These are phyloP conservation scores for Mizuhopecten yessoensis DNA, from an alignment of 1,140 invertebrate genomes.

Conservation along the genomic window DNA sequence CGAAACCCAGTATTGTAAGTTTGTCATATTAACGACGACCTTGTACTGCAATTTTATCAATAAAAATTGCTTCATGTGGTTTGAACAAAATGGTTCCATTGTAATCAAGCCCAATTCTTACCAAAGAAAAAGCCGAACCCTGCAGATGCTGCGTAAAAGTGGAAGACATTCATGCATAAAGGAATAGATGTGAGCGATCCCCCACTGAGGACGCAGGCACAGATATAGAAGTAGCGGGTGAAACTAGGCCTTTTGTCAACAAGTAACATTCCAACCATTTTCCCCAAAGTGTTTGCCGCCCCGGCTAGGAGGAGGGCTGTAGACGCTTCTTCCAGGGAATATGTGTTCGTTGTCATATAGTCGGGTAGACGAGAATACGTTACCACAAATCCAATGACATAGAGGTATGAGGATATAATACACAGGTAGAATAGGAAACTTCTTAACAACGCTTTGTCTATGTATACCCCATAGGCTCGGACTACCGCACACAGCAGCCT, in stretches of 20 bases:
- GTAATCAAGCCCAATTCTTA: too few species aligned
- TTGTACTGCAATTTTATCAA: too few species aligned
- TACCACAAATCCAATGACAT: neutral
- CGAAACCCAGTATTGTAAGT: too few species aligned
- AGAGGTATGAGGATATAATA: neutral
- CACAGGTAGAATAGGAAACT: neutral
- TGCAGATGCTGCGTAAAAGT: neutral
- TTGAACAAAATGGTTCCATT: too few species aligned
- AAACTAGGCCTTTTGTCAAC: neutral
- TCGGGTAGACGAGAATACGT: neutral
- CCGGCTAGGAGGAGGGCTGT: neutral
- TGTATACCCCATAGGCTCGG: neutral
- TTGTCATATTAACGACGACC: too few species aligned
- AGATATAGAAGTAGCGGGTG: neutral
- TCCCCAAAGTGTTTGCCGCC: neutral
- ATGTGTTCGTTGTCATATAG: neutral
- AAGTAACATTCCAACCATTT: neutral
- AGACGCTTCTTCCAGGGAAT: neutral
- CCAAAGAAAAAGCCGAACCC: neutral
- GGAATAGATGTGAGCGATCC: neutral
- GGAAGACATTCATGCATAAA: neutral
- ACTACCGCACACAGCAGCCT: neutral
- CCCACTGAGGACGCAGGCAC: neutral
- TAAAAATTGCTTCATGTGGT: too few species aligned
- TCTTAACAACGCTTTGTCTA: neutral